Conservation (phyloP, 2,888 invertebrate genomes). For the Drosophila melanosoma region DNA sequence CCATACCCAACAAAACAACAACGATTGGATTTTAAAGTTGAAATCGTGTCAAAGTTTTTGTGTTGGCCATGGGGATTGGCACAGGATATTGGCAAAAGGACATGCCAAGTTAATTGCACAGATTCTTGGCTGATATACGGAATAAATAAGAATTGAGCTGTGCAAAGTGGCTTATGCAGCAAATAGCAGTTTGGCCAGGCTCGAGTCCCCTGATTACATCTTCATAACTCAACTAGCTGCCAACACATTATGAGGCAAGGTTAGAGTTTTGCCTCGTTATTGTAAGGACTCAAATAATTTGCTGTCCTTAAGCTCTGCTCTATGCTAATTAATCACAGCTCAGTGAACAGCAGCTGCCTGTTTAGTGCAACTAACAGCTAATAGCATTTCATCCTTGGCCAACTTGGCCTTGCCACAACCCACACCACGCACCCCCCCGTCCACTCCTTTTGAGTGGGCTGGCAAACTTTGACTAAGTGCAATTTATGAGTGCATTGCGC, state of each 20-base stretch:
- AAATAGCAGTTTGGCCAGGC: neutral
- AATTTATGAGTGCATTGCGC: constrained; percentile 74
- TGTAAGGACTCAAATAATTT: constrained; percentile 43
- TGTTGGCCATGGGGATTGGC: constrained; percentile 32
- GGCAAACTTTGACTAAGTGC: constrained; percentile 74
- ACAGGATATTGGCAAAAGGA: constrained; percentile 41
- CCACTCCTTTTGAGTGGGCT: constrained; percentile 14
- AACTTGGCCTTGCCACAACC: constrained; percentile 22
- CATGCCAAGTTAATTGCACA: constrained; percentile 62
- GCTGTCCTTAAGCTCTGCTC: constrained; percentile 26
- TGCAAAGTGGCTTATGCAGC: constrained; percentile 27
- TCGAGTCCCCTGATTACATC: constrained; percentile 33
- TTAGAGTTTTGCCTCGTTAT: constrained; percentile 25
- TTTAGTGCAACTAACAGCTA: constrained; percentile 67
- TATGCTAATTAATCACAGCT: constrained; percentile 72
- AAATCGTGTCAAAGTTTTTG: constrained; percentile 67
- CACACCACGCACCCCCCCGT: neutral
- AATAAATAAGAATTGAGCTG: constrained; percentile 40
- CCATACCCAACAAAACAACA: neutral
- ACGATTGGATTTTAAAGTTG: constrained; percentile 68
- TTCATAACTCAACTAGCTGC: constrained; percentile 38
- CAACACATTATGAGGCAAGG: constrained; percentile 19
- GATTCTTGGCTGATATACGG: constrained; percentile 41
- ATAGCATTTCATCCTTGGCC: constrained; percentile 64
- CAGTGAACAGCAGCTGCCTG: constrained; percentile 62